phyloP scores from a whole-genome alignment of 2,888 invertebrate species.

The Drosophila anceps region DNA sequence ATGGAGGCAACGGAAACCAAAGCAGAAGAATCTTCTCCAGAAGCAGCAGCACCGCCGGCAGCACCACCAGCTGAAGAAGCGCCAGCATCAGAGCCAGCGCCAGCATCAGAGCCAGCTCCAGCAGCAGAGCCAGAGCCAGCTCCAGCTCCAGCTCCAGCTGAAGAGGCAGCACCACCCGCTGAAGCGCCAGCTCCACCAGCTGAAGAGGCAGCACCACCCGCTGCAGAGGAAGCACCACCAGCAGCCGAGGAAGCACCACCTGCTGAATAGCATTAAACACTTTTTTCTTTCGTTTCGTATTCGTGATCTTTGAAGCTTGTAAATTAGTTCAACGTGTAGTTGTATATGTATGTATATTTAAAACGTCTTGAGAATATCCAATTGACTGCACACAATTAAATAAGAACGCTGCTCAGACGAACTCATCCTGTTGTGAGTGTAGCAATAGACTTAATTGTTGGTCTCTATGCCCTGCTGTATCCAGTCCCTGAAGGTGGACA shows the following conservation, averaged over 20 bases:
- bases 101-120: slow-evolving; percentile 3
- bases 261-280: slow-evolving; percentile 20
- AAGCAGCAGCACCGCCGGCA: not conserved
- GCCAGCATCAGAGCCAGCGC: slow-evolving; percentile 2
- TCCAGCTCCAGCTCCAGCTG: not conserved
- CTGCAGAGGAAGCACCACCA: slow-evolving; percentile 20
- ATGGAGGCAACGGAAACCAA: not conserved
- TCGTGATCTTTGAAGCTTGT: slow-evolving; percentile 19
- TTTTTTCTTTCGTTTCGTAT: not conserved
- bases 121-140: not conserved
- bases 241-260: slow-evolving; percentile 38
- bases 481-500: slow-evolving; percentile 82
- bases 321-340: slow-evolving; percentile 49
- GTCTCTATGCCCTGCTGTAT: slow-evolving; percentile 45
- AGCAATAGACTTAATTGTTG: not conserved
- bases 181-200: slow-evolving; percentile 14
- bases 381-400: not conserved
- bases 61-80: slow-evolving; percentile 1
- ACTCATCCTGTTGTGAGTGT: not conserved
- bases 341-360: slow-evolving; percentile 8
- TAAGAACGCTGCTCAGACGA: not conserved
- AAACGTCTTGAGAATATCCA: slow-evolving; percentile 1
- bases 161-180: slow-evolving; percentile 4
- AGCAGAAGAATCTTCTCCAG: not conserved
- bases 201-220: slow-evolving; percentile 18